A percentile compares a stretch with the other conserved stretches of the same genome.
These are phyloP conservation scores for Orchesellides sinensis DNA, from an alignment of 2,888 invertebrate species.

Conservation along the genomic window DNA sequence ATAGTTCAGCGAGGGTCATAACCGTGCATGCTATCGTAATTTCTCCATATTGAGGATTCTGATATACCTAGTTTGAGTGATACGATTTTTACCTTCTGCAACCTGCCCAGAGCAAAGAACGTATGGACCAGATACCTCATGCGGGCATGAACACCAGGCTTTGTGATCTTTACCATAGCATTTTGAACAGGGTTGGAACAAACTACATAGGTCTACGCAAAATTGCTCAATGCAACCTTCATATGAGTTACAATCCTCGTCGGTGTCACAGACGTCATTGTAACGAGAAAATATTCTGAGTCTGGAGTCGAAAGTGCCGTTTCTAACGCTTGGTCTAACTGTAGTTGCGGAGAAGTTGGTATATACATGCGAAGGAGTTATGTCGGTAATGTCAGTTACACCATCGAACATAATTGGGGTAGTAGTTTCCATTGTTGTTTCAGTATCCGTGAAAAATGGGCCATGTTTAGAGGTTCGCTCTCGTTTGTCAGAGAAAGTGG, in stretches of 20 bases:
- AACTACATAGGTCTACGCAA: slow-evolving; percentile 83
- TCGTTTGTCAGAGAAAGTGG: slow-evolving; percentile 26
- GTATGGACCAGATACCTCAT: slow-evolving; percentile 83
- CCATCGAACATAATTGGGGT: slow-evolving; percentile 29
- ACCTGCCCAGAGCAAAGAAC: slow-evolving; percentile 66
- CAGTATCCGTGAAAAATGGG: slow-evolving; percentile 46
- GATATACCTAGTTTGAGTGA: no score
- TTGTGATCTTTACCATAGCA: slow-evolving; percentile 81
- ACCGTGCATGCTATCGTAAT: slow-evolving; percentile 54
- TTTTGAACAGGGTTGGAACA: slow-evolving; percentile 76
- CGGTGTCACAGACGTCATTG: slow-evolving; percentile 67
- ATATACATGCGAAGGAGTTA: slow-evolving; percentile 3
- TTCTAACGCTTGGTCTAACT: slow-evolving; percentile 8
- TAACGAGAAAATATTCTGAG: slow-evolving; percentile 26
- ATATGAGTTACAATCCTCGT: slow-evolving; percentile 64
- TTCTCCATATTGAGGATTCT: no score
- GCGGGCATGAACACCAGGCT: slow-evolving; percentile 76
- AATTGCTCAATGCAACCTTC: slow-evolving; percentile 71
- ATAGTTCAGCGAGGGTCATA: slow-evolving; percentile 11
- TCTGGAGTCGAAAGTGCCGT: slow-evolving; percentile 9
- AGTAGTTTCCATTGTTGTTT: slow-evolving; percentile 43
- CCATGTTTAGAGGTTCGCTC: slow-evolving; percentile 61
- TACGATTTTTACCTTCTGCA: slow-evolving; percentile 68
- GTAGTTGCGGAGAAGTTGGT: slow-evolving; percentile 33
- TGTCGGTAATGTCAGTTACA: slow-evolving; percentile 36